Base-by-base conservation (phyloP, 2,888 invertebrate species). In the Mythimna loreyi region DNA sequence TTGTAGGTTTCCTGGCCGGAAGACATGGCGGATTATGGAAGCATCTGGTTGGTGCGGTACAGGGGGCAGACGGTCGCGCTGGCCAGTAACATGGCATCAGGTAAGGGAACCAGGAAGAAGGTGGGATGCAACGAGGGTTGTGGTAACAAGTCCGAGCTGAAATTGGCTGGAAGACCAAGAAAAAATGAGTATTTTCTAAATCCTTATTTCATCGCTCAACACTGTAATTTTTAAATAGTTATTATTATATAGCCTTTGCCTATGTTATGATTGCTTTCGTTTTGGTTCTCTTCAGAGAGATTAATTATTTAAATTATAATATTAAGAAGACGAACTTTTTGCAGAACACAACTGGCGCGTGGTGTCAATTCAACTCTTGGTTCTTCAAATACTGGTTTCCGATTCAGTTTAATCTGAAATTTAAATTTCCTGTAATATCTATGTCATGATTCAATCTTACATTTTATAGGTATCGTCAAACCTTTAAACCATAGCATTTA, bases 71-170 rank as follows among this genome's bases (percentile, higher is more conserved):
- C 0, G 92, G 78, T 4, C 93, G 81, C 0, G 93, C 86, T 0
- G 95, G 94, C 95, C 94, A 95, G 88, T 82, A 95, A 78, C 95
- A 96, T 0, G 95, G 95, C 93, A 92, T 92, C 59, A 94, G 82
- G 81, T 93, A 95, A 0, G 95, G 94, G 78, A 93, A 95, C 79
- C 90, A 91, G 0, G 91, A 83, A 0, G 93, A 91, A 0, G 95
- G 95, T 0, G 94, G 93, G 2, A 90, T 62, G 83, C 95, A 96
- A 11, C 75, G 90, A 0, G 95, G 95, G 0, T 81, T 33, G 82
- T 96, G 95, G 72, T 89, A 84, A 81, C 95, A 96, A 3, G 89
- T 78, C 0, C 94, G 86, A 2, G 94, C 91, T 70, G 89, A 86
- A 56, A 89, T 56, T 3, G 95, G 95, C 95, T 95, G 30, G 33